Evolutionary conservation across 2,888 invertebrate species (phyloP).

Genomic region (Pasiphila rectangulata): DNA sequence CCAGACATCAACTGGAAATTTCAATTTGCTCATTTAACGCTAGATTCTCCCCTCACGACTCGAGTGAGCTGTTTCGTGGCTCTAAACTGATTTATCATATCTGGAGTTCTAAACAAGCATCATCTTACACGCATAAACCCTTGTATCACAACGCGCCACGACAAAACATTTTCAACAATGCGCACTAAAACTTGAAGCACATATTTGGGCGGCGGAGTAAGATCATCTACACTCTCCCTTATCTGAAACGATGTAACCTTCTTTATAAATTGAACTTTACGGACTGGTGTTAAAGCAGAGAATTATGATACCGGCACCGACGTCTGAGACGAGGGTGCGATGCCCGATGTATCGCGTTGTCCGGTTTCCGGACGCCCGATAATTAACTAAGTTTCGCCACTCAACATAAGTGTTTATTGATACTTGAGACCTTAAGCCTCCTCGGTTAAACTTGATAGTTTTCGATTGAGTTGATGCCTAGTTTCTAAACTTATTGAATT

Average conservation of each 20-base stretch:
- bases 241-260: constrained; percentile 42
- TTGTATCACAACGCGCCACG: constrained; percentile 58
- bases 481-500: background rate
- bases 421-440: constrained; percentile 31
- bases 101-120: constrained; percentile 76
- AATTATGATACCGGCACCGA: constrained; percentile 38
- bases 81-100: constrained; percentile 80
- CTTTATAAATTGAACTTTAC: constrained; percentile 40
- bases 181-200: constrained; percentile 63
- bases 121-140: constrained; percentile 80
- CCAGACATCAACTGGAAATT: constrained; percentile 48
- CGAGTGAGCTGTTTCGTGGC: constrained; percentile 71
- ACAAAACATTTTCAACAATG: constrained; percentile 71
- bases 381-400: constrained; percentile 74
- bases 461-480: background rate
- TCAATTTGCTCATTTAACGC: constrained; percentile 72
- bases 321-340: constrained; percentile 72
- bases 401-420: constrained; percentile 41
- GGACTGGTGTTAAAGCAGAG: constrained; percentile 35
- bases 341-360: constrained; percentile 70
- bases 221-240: constrained; percentile 46
- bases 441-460: constrained; percentile 9
- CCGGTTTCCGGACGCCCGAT: constrained; percentile 75
- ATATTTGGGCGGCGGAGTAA: constrained; percentile 65
- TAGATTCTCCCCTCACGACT: constrained; percentile 62